Evolutionary conservation across 2,113 vertebrate species (phyloP).

Genomic region (Poicephalus meyeri): DNA sequence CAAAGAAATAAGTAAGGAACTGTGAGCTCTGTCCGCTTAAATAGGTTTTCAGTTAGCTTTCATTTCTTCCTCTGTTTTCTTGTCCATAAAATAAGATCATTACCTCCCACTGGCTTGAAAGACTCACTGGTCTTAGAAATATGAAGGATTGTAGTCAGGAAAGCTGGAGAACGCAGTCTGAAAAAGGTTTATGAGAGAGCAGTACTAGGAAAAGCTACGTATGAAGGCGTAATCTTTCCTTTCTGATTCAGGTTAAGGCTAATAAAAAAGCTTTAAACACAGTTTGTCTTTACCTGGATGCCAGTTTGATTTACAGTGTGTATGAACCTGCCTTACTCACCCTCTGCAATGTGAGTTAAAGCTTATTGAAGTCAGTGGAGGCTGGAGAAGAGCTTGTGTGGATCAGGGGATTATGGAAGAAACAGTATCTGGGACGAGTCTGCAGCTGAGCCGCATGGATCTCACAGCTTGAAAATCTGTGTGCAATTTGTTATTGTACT

Average conservation of each 20-base stretch:
- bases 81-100: neutral
- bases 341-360: neutral
- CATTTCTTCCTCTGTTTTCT: neutral
- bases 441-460: neutral
- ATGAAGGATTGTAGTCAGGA: neutral
- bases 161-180: neutral
- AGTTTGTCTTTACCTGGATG: neutral
- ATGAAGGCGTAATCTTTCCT: neutral
- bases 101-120: neutral
- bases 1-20: neutral
- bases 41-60: neutral
- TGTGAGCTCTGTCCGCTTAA: neutral
- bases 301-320: neutral
- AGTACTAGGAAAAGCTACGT: neutral
- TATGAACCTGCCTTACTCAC: neutral
- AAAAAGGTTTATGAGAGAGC: neutral
- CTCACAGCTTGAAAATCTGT: neutral
- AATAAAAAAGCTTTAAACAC: neutral
- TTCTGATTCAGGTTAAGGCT: neutral
- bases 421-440: neutral
- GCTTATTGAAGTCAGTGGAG: neutral
- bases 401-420: neutral
- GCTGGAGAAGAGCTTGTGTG: neutral
- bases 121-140: neutral
- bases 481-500: neutral